Evolutionary conservation across 2,888 invertebrate genomes (phyloP), one percentile per base, ranked within the genome.

Genomic region (Pristionchus mayeri): DNA sequence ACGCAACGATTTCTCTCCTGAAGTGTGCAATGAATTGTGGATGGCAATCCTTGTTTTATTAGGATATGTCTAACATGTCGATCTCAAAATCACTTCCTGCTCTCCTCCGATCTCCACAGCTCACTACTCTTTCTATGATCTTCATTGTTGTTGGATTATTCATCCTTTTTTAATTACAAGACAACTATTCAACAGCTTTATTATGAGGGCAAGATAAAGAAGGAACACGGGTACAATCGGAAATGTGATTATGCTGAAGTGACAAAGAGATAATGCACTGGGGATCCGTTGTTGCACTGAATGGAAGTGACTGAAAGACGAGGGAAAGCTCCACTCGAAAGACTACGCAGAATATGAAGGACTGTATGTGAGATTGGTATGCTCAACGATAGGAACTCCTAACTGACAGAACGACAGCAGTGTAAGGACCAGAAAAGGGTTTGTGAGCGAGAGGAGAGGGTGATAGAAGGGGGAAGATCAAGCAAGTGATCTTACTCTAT

Each of bases 181-280:
- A n/a, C n/a, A n/a, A n/a, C n/a, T n/a, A n/a, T n/a, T n/a, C 60
- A 34, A 34, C 30, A 63, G 1, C 6, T 60, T 60, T 63, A 63
- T 63, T 63, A 63, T 63, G 34, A n/a, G n/a, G n/a, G 30, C 34
- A 37, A 18, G 16, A 16, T 34, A 63, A 63, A 34, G 1, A 13
- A 34, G 1, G 30, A 60, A 37, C 63, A 63, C 34, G 34, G 34
- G 63, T 30, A 63, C 16, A 18, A 16, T 18, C 21, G 34, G 34
- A 9, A 24, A 24, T 11, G 27, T 3, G 27, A 63, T 63, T 63
- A 63, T 63, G 63, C 63, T 34, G 2, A 21, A 63, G 30, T 27
- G n/a, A n/a, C n/a, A n/a, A 27, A 63, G 30, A 13, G 11, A 71
- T 71, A 71, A 71, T 71, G 71, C 71, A 71, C 71, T 71, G 71